Conservation (phyloP, 2,888 invertebrate genomes). For the Helleia helle region DNA sequence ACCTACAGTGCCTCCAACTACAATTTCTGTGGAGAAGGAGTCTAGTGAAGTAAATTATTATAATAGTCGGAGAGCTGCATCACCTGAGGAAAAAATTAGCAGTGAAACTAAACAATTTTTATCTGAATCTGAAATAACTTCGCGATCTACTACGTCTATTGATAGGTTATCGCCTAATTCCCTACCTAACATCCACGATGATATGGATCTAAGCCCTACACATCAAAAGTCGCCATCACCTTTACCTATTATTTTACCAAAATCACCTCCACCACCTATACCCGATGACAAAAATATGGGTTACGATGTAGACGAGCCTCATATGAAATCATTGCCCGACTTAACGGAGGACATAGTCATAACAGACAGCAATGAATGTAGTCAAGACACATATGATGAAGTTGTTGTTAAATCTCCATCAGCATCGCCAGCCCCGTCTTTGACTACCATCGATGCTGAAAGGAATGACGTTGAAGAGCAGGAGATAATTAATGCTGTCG, state of each 20-base stretch:
- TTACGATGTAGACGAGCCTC: constrained; percentile 18
- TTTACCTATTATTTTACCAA: constrained; percentile 33
- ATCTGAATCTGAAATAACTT: constrained; percentile 16
- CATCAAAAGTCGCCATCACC: constrained; percentile 22
- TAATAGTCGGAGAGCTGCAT: constrained; percentile 28
- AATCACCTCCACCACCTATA: constrained; percentile 46
- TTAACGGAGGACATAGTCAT: constrained; percentile 12
- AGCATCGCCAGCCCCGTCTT: constrained; percentile 27
- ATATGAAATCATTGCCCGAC: constrained; percentile 14
- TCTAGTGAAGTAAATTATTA: constrained; percentile 24
- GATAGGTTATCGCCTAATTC: constrained; percentile 33
- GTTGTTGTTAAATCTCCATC: constrained; percentile 22
- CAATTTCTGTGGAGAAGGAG: constrained; percentile 32
- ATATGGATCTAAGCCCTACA: constrained; percentile 16
- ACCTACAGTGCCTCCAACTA: constrained; percentile 22
- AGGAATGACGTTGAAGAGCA: constrained; percentile 27
- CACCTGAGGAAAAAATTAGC: constrained; percentile 29
- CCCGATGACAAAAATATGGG: constrained; percentile 21
- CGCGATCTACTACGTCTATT: constrained; percentile 27
- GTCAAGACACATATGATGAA: constrained; percentile 16
- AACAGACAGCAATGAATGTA: constrained; percentile 7
- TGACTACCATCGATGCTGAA: constrained; percentile 32
- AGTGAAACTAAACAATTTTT: constrained; percentile 19
- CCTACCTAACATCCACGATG: constrained; percentile 13
- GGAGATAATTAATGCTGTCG: constrained; percentile 29